Conservation (phyloP, 2,113 vertebrate genomes). For the Dolichallabes microphthalmus region DNA sequence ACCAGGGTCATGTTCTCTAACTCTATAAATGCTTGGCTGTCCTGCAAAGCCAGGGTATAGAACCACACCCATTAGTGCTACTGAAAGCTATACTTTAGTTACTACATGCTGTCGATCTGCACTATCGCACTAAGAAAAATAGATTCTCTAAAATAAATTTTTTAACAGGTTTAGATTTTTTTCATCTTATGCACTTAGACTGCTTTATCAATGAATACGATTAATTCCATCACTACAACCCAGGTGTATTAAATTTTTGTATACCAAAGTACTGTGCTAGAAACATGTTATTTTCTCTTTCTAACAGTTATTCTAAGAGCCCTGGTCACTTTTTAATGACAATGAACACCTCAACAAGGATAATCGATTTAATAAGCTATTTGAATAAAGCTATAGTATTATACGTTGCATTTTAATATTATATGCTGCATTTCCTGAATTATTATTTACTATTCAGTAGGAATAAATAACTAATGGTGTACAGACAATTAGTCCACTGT, state of each 20-base stretch:
- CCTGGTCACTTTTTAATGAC: conserved; percentile 1
- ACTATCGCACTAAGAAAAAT: not conserved
- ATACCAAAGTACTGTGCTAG: not conserved
- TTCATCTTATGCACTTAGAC: not conserved
- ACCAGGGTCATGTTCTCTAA: not conserved
- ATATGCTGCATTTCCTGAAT: not conserved
- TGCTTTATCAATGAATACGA: not conserved
- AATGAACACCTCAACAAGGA: not conserved
- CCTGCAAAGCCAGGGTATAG: not conserved
- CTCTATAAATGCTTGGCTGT: not conserved
- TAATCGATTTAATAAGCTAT: conserved; percentile 5
- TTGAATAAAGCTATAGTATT: not conserved
- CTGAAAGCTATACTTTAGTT: not conserved
- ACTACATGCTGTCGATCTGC: not conserved
- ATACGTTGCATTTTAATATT: not conserved
- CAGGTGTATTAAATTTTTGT: not conserved
- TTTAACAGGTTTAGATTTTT: too few relatives aligned
- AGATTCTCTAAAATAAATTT: not conserved
- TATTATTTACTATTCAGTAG: not conserved
- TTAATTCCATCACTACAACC: not conserved
- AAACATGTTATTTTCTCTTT: not conserved
- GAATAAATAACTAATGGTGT: not conserved
- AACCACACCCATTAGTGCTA: not conserved
- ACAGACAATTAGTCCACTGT: not conserved
- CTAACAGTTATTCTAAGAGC: too few relatives aligned